These are phyloP conservation scores for Drosophila kuntzei DNA, from an alignment of 2,888 invertebrate species.

Conservation along the genomic window DNA sequence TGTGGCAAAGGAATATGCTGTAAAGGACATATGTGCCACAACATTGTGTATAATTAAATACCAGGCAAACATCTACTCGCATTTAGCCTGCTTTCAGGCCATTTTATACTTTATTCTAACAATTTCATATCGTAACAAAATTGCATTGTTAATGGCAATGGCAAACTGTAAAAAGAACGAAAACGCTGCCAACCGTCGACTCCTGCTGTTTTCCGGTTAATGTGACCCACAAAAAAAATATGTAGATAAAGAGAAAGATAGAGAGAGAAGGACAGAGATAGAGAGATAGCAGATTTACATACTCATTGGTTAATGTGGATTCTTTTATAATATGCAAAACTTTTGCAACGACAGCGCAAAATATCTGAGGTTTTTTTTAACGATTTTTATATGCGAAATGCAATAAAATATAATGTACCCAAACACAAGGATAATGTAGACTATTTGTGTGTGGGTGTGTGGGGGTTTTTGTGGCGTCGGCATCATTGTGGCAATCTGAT, in stretches of 20 bases:
- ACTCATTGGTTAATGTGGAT: slow-evolving; percentile 64
- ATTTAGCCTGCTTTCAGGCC: slow-evolving; percentile 24
- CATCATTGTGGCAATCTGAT: slow-evolving; percentile 59
- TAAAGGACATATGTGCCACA: slow-evolving; percentile 30
- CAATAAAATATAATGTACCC: slow-evolving; percentile 69
- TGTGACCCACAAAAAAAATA: slow-evolving; percentile 26
- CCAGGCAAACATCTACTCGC: slow-evolving; percentile 12
- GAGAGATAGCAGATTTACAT: slow-evolving; percentile 48
- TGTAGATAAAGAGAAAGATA: neutral
- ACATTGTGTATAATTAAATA: slow-evolving; percentile 66
- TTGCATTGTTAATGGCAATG: slow-evolving; percentile 60
- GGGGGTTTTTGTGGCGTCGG: slow-evolving; percentile 27
- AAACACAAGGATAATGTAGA: slow-evolving; percentile 46
- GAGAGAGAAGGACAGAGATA: neutral
- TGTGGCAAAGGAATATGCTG: slow-evolving; percentile 9
- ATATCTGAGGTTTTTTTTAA: slow-evolving; percentile 44
- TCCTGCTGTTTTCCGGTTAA: slow-evolving; percentile 42
- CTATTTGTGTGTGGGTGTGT: slow-evolving; percentile 12
- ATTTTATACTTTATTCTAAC: slow-evolving; percentile 37
- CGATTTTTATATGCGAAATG: slow-evolving; percentile 32
- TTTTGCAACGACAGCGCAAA: slow-evolving; percentile 60
- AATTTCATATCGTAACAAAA: slow-evolving; percentile 51
- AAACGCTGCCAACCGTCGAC: slow-evolving; percentile 14
- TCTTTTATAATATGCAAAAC: slow-evolving; percentile 55
- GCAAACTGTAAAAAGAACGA: neutral